Base-by-base conservation (phyloP, 2,888 invertebrate genomes). In the Pseudeuparius sepicola region DNA sequence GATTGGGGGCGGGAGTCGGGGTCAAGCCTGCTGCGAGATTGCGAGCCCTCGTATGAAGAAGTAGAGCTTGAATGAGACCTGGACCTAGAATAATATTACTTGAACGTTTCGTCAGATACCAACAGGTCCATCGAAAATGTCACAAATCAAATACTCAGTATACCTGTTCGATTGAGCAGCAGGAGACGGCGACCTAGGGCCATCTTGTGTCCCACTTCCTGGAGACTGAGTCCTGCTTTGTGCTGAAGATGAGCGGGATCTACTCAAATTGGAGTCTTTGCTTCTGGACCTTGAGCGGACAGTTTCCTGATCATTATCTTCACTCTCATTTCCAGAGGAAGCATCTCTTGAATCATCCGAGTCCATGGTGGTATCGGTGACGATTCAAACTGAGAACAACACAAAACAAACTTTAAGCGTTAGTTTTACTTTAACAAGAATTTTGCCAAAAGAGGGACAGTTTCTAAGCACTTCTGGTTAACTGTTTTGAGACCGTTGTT, bases 291-390 rank as follows among this genome's bases (percentile, higher is more conserved):
- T 37, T 13, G 24, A 31, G 13, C n/a, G n/a, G n/a, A n/a, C n/a
- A n/a, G n/a, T n/a, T n/a, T n/a, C n/a, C n/a, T n/a, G 45, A 7
- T 52, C 52, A 40, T 56, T 53, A 35, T 50, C 50, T 18, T 55
- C 56, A 40, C 55, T 56, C 34, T 60, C 61, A 43, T 56, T 57
- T 34, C 55, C 56, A 14, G 57, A 57, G 34, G 59, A 59, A 29
- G 50, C 67, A 62, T 70, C 71, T 49, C 65, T 63, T 44, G 73
- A 73, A 57, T 73, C 73, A 59, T 73, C 73, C 12, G 73, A 73
- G 57, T 73, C 73, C 72, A 73, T 73, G 27, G 39, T 42, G 27
- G 39, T 42, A 31, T 37, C 37, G 24, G 36, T 15, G 29, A 24
- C 37, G 42, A 46, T 45, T 31, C 34, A 36, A 48, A 43, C 50